Evolutionary conservation across 92 coral and sea anemone species (phyloP).

Genomic region (Hydrozoanthus gracilis): DNA sequence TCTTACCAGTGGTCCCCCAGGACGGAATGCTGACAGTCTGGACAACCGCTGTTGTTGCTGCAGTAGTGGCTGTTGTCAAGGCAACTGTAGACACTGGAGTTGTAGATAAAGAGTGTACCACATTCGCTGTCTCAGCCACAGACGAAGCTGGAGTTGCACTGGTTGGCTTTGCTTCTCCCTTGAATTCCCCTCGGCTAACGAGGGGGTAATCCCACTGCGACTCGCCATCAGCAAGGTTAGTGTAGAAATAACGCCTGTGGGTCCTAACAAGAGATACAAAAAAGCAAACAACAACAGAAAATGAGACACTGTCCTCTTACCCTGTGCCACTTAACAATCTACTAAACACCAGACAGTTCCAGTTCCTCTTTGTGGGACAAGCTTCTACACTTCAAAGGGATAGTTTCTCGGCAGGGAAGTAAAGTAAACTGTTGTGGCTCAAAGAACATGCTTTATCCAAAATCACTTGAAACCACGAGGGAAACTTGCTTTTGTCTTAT

Average conservation of each 20-base stretch:
- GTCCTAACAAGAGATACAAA: constrained; percentile 72
- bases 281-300: constrained; percentile 36
- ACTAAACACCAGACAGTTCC: constrained; percentile 14
- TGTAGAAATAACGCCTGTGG: constrained; percentile 93
- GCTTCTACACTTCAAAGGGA: neutral
- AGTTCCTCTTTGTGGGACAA: neutral
- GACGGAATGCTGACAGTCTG: constrained; percentile 27
- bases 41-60: constrained; percentile 27
- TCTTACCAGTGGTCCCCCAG: constrained; percentile 43
- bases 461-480: no score
- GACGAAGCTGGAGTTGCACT: constrained; percentile 34
- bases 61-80: constrained; percentile 56
- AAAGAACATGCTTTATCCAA: no score
- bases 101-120: neutral
- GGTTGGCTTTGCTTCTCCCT: constrained; percentile 19
- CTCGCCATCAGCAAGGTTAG: constrained; percentile 78
- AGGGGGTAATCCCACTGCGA: constrained; percentile 95
- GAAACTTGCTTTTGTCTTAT: no score
- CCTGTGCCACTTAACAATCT: neutral
- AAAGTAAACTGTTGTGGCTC: no score
- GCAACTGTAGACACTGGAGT: constrained; percentile 54
- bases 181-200: constrained; percentile 35
- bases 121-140: neutral
- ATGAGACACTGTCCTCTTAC: neutral
- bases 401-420: neutral